phyloP scores from a whole-genome alignment of 1,140 invertebrate genomes.

The Caenorhabditis inopinata region DNA sequence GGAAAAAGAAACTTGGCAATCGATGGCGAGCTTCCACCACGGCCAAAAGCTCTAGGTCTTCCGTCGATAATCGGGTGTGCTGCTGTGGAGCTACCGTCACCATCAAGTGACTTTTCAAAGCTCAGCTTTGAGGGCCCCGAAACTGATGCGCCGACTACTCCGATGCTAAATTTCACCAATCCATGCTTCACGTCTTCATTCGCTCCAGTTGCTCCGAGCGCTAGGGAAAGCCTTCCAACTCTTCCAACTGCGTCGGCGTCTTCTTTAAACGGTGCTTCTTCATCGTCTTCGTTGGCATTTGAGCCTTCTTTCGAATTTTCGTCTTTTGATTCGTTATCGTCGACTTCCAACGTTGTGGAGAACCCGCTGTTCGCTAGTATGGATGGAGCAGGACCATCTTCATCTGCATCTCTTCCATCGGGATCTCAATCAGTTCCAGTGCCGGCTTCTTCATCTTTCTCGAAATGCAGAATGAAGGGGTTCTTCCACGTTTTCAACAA shows the following conservation, averaged over 20 bases:
- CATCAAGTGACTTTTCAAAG: conserved; percentile 60
- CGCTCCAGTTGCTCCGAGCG: not conserved
- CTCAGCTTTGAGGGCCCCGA: conserved; percentile 50
- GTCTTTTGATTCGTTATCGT: not conserved
- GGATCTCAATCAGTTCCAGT: not conserved
- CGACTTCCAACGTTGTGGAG: not conserved
- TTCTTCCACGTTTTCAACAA: conserved; percentile 21
- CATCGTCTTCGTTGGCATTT: not conserved
- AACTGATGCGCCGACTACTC: not conserved
- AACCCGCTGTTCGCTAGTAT: not conserved
- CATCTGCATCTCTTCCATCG: not conserved
- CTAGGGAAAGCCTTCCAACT: not conserved
- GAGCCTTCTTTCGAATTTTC: not conserved
- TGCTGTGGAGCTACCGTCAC: conserved; percentile 57
- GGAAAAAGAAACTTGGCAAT: conserved; percentile 38
- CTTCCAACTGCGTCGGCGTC: not conserved
- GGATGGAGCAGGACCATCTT: not conserved
- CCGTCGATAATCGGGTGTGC: not conserved
- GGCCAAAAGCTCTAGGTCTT: conserved; percentile 28
- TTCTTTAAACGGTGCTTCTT: not conserved
- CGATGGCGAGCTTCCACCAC: not conserved
- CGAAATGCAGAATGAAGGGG: conserved; percentile 26
- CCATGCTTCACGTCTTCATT: conserved; percentile 17
- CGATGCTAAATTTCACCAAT: conserved; percentile 4
- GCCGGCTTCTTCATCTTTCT: not conserved